phyloP scores from a whole-genome alignment of 1,140 invertebrate genomes.

The Steinernema khuongi region DNA sequence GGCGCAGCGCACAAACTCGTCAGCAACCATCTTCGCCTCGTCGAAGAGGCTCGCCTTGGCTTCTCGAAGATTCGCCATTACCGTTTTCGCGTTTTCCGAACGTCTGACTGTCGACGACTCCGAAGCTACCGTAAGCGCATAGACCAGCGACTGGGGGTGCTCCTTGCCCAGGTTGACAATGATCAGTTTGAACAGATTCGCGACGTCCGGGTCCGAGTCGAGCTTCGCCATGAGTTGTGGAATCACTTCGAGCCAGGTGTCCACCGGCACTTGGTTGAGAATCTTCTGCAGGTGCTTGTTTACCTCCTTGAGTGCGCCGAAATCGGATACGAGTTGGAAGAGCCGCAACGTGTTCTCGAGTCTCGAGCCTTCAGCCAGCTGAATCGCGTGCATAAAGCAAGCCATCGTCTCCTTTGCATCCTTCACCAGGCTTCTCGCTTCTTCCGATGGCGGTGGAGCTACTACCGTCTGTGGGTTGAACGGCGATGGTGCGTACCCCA shows the following conservation, averaged over 20 bases:
- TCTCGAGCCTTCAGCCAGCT: constrained; percentile 73
- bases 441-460: background rate
- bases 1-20: constrained; percentile 93
- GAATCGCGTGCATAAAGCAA: constrained; percentile 91
- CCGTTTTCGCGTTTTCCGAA: constrained; percentile 84
- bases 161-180: constrained; percentile 82
- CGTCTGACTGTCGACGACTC: constrained; percentile 81
- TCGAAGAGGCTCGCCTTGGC: constrained; percentile 83
- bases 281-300: constrained; percentile 86
- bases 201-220: constrained; percentile 82
- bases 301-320: constrained; percentile 84
- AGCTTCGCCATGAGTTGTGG: constrained; percentile 96
- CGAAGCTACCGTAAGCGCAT: constrained; percentile 91
- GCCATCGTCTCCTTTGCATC: constrained; percentile 87
- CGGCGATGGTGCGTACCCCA: background rate
- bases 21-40: constrained; percentile 80
- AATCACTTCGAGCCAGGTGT: constrained; percentile 98
- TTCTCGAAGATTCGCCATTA: constrained; percentile 88
- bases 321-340: constrained; percentile 88
- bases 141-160: constrained; percentile 83
- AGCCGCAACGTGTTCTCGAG: constrained; percentile 93
- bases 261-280: constrained; percentile 84
- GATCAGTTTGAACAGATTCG: constrained; percentile 81
- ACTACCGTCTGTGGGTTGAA: background rate
- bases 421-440: constrained; percentile 65